Evolutionary conservation across 2,797 vertebrate species (phyloP).

Genomic region (Urocyon cinereoargenteus): DNA sequence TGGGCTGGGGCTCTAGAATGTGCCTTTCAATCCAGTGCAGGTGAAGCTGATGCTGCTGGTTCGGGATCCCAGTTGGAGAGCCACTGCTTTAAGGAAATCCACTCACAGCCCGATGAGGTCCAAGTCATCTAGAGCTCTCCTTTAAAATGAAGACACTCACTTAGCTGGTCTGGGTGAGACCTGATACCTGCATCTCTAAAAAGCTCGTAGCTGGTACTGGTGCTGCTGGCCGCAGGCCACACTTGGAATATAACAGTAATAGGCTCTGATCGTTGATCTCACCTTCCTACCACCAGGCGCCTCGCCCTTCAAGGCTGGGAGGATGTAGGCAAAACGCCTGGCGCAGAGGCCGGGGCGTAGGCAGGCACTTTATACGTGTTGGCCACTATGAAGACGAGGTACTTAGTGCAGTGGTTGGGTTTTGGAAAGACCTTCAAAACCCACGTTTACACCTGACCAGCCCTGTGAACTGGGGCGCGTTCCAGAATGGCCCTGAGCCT

Average conservation of each 20-base stretch:
- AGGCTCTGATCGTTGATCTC: background rate
- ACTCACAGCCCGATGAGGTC: background rate
- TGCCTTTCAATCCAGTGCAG: background rate
- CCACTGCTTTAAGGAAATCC: background rate
- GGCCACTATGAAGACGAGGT: background rate
- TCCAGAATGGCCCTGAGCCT: background rate
- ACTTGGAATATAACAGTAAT: background rate
- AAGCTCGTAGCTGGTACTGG: background rate
- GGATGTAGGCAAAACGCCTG: background rate
- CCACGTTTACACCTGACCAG: background rate
- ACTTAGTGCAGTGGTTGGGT: background rate
- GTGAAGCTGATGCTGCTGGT: background rate
- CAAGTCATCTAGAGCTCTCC: background rate
- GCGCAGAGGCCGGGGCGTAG: fast-evolving
- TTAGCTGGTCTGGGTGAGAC: background rate
- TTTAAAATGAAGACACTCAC: background rate
- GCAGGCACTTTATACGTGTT: background rate
- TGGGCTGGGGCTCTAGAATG: background rate
- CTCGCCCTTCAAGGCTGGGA: background rate
- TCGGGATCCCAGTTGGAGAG: background rate
- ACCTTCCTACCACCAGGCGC: background rate
- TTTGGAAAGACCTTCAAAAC: background rate
- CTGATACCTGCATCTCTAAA: background rate
- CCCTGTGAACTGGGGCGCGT: background rate
- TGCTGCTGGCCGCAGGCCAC: no score